Base-by-base conservation (phyloP, 2,113 vertebrate species). In the Brachyhypopomus gauderio region DNA sequence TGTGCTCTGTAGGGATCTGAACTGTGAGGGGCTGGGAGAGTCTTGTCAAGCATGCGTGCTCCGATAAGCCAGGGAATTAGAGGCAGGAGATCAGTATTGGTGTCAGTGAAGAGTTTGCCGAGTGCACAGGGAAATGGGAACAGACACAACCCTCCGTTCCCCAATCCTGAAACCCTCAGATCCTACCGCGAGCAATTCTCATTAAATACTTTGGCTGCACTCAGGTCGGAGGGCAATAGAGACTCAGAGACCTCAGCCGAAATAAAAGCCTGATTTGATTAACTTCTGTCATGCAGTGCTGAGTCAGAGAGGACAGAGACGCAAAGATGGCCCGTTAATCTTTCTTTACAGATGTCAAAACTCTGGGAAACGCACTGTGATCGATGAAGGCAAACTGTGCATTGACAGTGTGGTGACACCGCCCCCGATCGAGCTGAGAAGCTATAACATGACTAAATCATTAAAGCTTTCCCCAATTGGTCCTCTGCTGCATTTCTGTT, bases 61-160 rank as follows among this genome's bases (percentile, higher is more conserved):
- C 86, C 87, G 93, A 93, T 93, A 92, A 92, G 91, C 88, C 75
- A 63, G 82, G 80, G 91, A 91, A 92, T 91, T 90, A 91, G 89
- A 89, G 84, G 81, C 83, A 75, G 79, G 82, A 80, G 89, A 91
- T 89, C 87, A 88, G 89, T 82, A 23, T 77, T 72, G 84, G 87
- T 83, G 22, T 79, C 79, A 85, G 80, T 76, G 86, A 75, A 76
- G 80, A 86, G 81, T 63, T 84, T 78, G 76, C 66, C 22, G 75
- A 80, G 63, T 48, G 67, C 52, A 45, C 52, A 45, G 30, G 78
- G 69, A 52, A 74, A 64, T 17, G 55, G 72, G 56, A 84, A 80
- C 64, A 80, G 72, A 60, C 77, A 48, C 56, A 27, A 16, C 20
- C 72, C 72, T 48, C 62, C 64, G 41, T 52, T 1, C 12, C 63